Conservation (phyloP, 2,797 vertebrate genomes). For the Halcyon badia region DNA sequence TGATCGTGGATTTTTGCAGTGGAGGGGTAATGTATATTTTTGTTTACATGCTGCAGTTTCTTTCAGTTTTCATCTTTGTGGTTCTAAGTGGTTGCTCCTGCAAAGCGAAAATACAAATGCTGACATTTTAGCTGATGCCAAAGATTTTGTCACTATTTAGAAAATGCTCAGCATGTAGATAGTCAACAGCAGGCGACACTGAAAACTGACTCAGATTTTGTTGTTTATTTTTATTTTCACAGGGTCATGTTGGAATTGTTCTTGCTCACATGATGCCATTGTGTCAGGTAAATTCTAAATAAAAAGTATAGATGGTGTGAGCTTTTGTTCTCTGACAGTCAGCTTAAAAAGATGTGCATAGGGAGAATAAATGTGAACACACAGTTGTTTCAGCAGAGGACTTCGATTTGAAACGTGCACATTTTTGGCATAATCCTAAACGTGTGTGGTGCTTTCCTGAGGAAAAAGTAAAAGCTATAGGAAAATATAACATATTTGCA, state of each 20-base stretch:
- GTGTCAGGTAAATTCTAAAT: conserved; percentile 88
- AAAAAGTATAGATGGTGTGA: neutral
- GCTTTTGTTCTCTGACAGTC: neutral
- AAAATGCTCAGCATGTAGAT: neutral
- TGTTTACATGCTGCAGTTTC: neutral
- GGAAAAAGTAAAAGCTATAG: neutral
- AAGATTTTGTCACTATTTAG: neutral
- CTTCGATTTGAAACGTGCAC: neutral
- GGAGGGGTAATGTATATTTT: conserved; percentile 89
- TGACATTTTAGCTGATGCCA: neutral
- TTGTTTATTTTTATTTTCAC: conserved; percentile 60
- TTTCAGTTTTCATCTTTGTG: neutral
- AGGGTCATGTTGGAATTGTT: conserved; percentile 97
- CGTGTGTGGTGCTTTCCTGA: neutral
- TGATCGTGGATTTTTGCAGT: conserved; percentile 97
- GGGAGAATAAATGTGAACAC: neutral
- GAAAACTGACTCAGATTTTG: conserved; percentile 25
- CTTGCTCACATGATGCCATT: conserved; percentile 90
- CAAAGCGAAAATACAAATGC: neutral
- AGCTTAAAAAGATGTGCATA: neutral
- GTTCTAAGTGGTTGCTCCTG: neutral
- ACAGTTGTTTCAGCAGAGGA: neutral
- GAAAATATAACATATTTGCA: neutral
- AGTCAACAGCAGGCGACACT: neutral
- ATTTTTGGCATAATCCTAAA: neutral